These are phyloP conservation scores for Euplexia lucipara DNA, from an alignment of 2,888 invertebrate genomes.

Conservation along the genomic window DNA sequence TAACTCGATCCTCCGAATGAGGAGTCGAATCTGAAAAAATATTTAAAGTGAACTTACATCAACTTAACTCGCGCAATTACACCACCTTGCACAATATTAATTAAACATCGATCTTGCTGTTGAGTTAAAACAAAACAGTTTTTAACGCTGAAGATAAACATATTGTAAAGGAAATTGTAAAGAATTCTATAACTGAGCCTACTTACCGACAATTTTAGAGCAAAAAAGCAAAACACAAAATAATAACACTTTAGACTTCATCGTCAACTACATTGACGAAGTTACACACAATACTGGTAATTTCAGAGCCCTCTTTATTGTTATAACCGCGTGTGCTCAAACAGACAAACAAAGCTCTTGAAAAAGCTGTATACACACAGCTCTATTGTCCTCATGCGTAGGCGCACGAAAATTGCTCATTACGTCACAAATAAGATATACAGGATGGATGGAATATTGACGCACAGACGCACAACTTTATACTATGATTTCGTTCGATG, in stretches of 20 bases:
- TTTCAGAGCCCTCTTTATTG: slow-evolving; percentile 64
- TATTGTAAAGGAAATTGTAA: neutral
- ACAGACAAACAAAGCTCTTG: slow-evolving; percentile 67
- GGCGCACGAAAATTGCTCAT: slow-evolving; percentile 47
- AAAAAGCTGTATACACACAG: slow-evolving; percentile 78
- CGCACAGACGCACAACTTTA: slow-evolving; percentile 6
- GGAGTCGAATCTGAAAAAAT: slow-evolving; percentile 64
- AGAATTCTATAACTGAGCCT: neutral
- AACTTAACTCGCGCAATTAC: no score
- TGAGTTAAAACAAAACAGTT: neutral
- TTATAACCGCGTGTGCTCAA: slow-evolving; percentile 70
- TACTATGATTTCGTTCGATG: no score
- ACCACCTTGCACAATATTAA: neutral
- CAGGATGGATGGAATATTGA: slow-evolving; percentile 56
- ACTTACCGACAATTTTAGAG: slow-evolving; percentile 73
- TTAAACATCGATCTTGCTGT: neutral
- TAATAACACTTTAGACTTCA: slow-evolving; percentile 68
- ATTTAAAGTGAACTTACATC: slow-evolving; percentile 6
- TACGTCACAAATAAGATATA: slow-evolving; percentile 61
- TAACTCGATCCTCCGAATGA: slow-evolving; percentile 43
- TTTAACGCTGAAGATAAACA: no score
- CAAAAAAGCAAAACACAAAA: slow-evolving; percentile 68
- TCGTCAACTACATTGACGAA: slow-evolving; percentile 67
- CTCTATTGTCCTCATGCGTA: slow-evolving; percentile 68
- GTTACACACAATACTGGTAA: slow-evolving; percentile 71